Percentiles rank a stretch among this genome's conserved stretches.
These are phyloP conservation scores for Nebria ingens DNA, from an alignment of 1,140 invertebrate species.

Conservation along the genomic window DNA sequence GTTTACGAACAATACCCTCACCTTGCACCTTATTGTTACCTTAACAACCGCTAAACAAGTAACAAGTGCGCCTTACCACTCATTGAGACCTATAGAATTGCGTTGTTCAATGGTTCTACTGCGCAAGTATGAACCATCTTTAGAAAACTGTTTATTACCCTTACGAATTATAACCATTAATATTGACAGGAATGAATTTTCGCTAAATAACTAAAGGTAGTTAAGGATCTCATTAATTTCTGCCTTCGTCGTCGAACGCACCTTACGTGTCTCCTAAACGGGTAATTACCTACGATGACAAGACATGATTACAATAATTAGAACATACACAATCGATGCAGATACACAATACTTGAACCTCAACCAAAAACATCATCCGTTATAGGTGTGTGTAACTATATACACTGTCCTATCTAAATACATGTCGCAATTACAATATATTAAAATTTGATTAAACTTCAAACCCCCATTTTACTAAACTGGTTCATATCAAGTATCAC, in stretches of 20 bases:
- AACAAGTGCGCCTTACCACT: neutral
- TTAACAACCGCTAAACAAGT: neutral
- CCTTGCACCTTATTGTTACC: neutral
- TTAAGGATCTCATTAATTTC: too few species aligned
- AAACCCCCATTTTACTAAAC: neutral
- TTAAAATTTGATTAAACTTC: slow-evolving; percentile 7
- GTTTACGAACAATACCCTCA: neutral
- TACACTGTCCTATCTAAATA: too few species aligned
- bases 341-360: neutral
- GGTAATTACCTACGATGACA: slow-evolving; percentile 8
- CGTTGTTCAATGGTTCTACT: too few species aligned
- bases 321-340: neutral
- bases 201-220: too few species aligned
- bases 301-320: neutral
- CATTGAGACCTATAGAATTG: too few species aligned
- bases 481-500: neutral
- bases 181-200: too few species aligned
- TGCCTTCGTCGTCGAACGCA: too few species aligned
- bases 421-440: slow-evolving; percentile 7
- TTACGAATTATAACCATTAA: too few species aligned
- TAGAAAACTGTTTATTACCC: too few species aligned
- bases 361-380: neutral
- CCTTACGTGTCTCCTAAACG: slow-evolving; percentile 1
- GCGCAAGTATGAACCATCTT: too few species aligned
- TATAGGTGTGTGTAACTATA: slow-evolving; percentile 3